Evolutionary conservation across 2,797 vertebrate genomes (phyloP), one percentile per base, ranked within the genome.

Genomic region (Pseudochaenichthys georgianus): DNA sequence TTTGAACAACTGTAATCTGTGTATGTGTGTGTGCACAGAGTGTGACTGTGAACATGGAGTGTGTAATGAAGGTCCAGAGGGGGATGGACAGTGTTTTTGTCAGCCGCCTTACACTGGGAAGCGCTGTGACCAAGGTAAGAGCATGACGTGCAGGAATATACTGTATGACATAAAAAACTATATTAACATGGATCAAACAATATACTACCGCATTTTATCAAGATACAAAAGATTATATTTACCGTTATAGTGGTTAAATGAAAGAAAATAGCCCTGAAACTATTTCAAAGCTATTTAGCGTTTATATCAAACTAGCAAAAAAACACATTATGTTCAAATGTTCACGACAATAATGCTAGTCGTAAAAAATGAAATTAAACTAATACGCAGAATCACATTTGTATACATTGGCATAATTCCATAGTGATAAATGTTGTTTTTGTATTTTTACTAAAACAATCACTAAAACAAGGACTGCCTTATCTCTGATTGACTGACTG

Each of bases 1-100:
- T 67, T 53, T 61, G 31, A 57, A 41, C n/a, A 21, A 3, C 28
- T 50, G 12, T 38, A 38, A 38, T 38, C 34, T 38, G 7, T 38
- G 34, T 38, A 9, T 38, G 34, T 38, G 1, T 68, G 51, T 77
- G 1, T 77, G 11, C 80, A 1, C 89, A 99, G 98, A 77, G 76
- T 99, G 98, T 87, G 93, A 92, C 80, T 99, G 98, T 80, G 87
- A 90, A 10, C 85, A 96, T 0, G 97, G 97, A 16, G 69, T 96
- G 62, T 99, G 98, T 90, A 93, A 77, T 78, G 86, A 78, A 0
- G 96, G 97, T 0, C 80, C 95, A 0, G 60, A 78, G 0, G 97
- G 97, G 0, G 84, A 96, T 0, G 97, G 97, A 48, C 92, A 90
- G 87, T 99, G 98, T 89, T 93, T 85, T 1, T 99, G 97, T 92